Evolutionary conservation across 2,113 vertebrate species (phyloP).

Genomic region (Hydropotes inermis): DNA sequence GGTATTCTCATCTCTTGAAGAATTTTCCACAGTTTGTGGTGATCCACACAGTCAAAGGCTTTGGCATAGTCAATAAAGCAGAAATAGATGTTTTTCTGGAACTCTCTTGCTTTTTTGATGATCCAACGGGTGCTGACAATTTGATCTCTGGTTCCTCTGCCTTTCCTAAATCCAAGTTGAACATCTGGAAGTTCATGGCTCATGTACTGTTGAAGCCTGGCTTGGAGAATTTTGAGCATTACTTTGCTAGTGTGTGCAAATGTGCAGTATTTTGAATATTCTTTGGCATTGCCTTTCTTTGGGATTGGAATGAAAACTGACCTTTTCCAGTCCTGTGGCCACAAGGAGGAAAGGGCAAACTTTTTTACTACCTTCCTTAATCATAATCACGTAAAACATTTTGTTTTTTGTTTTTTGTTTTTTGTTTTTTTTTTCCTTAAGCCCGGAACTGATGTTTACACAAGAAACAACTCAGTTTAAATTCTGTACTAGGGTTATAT

Average conservation of each 20-base stretch:
- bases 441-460: background rate
- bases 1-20: background rate
- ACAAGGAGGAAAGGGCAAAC: background rate
- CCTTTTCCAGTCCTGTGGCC: background rate
- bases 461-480: background rate
- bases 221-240: background rate
- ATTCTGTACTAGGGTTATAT: background rate
- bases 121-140: background rate
- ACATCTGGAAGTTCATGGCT: background rate
- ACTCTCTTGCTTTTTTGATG: background rate
- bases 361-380: background rate
- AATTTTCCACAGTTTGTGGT: background rate
- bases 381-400: background rate
- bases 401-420: background rate
- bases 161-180: background rate
- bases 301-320: background rate
- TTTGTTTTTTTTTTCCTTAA: background rate
- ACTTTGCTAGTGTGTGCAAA: background rate
- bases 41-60: background rate
- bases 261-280: background rate
- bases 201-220: background rate
- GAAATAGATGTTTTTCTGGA: background rate
- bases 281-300: background rate
- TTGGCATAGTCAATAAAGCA: background rate
- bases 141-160: too few species aligned